phyloP scores from a whole-genome alignment of 2,888 invertebrate species.

The Sphaeridia pumilis region DNA sequence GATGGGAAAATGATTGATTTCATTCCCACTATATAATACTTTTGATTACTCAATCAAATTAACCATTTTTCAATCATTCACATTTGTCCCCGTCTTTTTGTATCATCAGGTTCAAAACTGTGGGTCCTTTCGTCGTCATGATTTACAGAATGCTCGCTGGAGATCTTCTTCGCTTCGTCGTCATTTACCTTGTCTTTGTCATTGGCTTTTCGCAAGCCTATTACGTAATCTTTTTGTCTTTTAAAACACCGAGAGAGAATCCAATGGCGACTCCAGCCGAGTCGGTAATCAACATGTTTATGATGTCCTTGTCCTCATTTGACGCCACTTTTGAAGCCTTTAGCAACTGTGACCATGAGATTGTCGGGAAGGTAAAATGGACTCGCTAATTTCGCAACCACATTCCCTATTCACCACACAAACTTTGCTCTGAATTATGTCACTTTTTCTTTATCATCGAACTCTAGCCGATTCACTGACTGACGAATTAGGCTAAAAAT shows the following conservation, averaged over 20 bases:
- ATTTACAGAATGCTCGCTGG: slow-evolving; percentile 97
- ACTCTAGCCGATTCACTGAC: too few species aligned
- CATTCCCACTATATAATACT: too few species aligned
- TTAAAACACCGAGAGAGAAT: slow-evolving; percentile 71
- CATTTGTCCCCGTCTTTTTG: slow-evolving; percentile 37
- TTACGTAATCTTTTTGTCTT: slow-evolving; percentile 80
- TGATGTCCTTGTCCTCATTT: slow-evolving; percentile 95
- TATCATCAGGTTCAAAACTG: slow-evolving; percentile 96
- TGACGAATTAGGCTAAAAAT: too few species aligned
- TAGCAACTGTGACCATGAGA: slow-evolving; percentile 74
- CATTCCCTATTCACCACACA: too few species aligned
- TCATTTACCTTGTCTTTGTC: slow-evolving; percentile 92
- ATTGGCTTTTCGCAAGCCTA: slow-evolving; percentile 96
- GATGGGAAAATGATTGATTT: too few species aligned
- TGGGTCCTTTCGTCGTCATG: slow-evolving; percentile 99
- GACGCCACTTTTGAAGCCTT: slow-evolving; percentile 88
- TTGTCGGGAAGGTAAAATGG: slow-evolving; percentile 72
- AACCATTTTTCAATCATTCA: neutral
- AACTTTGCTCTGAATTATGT: too few species aligned
- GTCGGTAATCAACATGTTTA: slow-evolving; percentile 93
- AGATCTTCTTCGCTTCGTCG: slow-evolving; percentile 86
- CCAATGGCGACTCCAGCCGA: slow-evolving; percentile 87
- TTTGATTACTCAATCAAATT: too few species aligned
- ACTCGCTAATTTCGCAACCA: too few species aligned
- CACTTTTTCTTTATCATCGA: too few species aligned